phyloP scores from a whole-genome alignment of 2,797 vertebrate genomes.

The Arnoldichthys spilopterus region DNA sequence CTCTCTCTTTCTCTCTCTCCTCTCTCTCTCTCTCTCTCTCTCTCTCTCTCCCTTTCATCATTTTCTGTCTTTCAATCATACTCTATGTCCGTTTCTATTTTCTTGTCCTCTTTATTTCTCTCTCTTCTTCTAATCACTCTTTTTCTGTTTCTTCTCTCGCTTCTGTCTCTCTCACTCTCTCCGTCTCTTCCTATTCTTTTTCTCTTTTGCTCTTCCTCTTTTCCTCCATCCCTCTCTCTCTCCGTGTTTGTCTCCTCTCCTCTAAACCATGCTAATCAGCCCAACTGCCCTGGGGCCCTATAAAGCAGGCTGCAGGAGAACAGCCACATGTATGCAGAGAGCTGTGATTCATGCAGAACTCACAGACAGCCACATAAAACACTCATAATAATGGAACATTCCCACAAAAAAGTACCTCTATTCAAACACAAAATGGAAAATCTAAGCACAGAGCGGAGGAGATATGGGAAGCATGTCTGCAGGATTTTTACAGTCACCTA shows the following conservation, averaged over 20 bases:
- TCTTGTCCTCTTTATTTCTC: not conserved
- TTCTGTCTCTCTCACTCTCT: not conserved
- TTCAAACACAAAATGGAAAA: conserved; percentile 45
- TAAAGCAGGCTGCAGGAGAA: conserved; percentile 25
- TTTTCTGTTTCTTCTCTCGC: too few relatives aligned
- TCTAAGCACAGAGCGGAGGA: conserved; percentile 28
- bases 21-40: not conserved
- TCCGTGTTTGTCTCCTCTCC: conserved; percentile 11
- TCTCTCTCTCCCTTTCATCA: not conserved
- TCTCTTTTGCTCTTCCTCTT: not conserved
- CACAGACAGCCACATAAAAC: conserved; percentile 18
- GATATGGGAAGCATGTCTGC: conserved; percentile 38
- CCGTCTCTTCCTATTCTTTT: not conserved
- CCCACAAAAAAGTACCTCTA: conserved; percentile 31
- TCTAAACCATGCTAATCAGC: conserved; percentile 47
- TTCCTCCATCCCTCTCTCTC: not conserved
- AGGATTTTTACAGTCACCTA: conserved; percentile 26
- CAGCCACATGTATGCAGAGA: conserved; percentile 31
- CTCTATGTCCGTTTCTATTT: not conserved
- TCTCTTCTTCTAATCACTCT: not conserved
- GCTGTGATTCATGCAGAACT: conserved; percentile 35
- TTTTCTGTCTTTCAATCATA: not conserved
- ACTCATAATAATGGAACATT: conserved; percentile 47
- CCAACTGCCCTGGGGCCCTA: conserved; percentile 35
- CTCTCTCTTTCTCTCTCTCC: not conserved